Evolutionary conservation across 2,888 invertebrate genomes (phyloP), one percentile per base, ranked within the genome.

Genomic region (Caenorhabditis panamensis): DNA sequence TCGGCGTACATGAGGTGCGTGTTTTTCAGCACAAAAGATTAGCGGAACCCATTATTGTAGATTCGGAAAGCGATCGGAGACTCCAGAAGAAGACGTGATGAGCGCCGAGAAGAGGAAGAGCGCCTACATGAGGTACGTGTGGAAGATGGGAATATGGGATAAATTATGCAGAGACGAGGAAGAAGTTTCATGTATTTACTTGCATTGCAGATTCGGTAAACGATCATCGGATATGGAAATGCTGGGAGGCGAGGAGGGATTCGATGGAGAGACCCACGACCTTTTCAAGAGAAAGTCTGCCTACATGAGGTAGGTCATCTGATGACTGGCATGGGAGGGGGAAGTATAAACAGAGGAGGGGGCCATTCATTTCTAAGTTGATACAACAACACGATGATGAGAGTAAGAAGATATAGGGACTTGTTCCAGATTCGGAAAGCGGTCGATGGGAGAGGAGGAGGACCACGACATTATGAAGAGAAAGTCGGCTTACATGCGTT

Each of bases 401-500:
- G 36, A 22, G 22, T 24, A 8, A 22, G n/a, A 31, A 6, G 9
- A 31, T 6, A 31, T 4, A 31, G 31, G 31, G 9, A 31, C n/a
- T 9, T 20, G 22, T 64, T 69, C 24, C 69, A 81, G 81, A 76
- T 81, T 81, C 67, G 81, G 81, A 36, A 81, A 81, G 56, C 68
- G 81, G 3, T 80, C 80, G n/a, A 66, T 62, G 37, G 53, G 54
- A 16, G 71, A 76, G 31, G 76, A 76, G 58, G 76, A 72, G 20
- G 80, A 69, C 6, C 77, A 72, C 63, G 85, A 86, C 28, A 84
- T 88, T 81, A 79, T 79, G 49, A 88, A 88, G 83, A 75, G 88
- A 58, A 88, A 88, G 72, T 84, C 84, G 53, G 88, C 88, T 1
- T 88, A 88, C 71, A 87, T 88, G 87, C 56, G 88, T 51, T 88